These are phyloP conservation scores for Pelusios castaneus DNA, from an alignment of 2,113 vertebrate species.

Conservation along the genomic window DNA sequence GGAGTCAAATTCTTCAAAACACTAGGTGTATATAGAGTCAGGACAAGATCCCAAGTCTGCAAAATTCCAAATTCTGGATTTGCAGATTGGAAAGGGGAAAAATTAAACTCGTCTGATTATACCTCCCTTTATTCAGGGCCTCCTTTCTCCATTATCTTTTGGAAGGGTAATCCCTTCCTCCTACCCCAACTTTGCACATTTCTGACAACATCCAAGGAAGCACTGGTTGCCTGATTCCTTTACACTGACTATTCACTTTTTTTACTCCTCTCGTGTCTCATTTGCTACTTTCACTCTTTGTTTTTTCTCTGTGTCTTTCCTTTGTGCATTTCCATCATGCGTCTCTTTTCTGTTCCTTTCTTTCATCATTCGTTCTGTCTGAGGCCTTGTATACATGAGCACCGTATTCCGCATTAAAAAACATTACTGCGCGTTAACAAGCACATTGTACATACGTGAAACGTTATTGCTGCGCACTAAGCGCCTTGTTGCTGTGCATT, in stretches of 20 bases:
- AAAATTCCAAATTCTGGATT: background rate
- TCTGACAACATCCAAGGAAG: background rate
- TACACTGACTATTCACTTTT: background rate
- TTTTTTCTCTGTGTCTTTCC: background rate
- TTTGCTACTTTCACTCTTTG: background rate
- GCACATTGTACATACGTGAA: too few species aligned
- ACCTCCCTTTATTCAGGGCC: background rate
- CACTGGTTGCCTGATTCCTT: background rate
- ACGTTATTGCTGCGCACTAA: too few species aligned
- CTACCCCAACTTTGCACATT: background rate
- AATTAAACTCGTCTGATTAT: background rate
- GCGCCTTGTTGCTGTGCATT: too few species aligned
- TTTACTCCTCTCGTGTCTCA: background rate
- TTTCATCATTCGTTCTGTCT: accelerated
- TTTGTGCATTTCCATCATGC: background rate
- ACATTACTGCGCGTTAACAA: too few species aligned
- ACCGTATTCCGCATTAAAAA: too few species aligned
- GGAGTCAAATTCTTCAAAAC: background rate
- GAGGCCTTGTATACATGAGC: too few species aligned
- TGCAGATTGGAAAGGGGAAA: background rate
- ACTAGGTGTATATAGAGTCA: background rate
- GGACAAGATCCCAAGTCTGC: background rate
- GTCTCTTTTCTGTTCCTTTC: background rate
- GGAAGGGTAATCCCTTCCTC: background rate
- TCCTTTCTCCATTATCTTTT: too few species aligned